phyloP scores from a whole-genome alignment of 2,113 vertebrate genomes.

The Colossoma macropomum region DNA sequence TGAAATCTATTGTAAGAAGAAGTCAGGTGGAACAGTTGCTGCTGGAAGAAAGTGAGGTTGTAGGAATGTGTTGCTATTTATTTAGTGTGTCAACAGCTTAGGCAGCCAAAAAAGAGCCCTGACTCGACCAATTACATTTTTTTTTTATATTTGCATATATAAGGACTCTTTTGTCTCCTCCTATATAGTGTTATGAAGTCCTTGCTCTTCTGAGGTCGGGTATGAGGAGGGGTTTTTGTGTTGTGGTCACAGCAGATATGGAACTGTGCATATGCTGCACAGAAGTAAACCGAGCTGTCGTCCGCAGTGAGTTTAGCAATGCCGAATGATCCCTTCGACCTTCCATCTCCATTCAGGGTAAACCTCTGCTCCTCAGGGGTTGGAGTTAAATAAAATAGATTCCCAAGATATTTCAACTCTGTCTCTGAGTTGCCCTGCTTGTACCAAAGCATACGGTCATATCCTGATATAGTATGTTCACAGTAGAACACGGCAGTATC shows the following conservation, averaged over 20 bases:
- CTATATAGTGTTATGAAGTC: background rate
- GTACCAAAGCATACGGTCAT: conserved; percentile 52
- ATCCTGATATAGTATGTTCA: background rate
- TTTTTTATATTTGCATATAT: background rate
- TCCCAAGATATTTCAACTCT: conserved; percentile 18
- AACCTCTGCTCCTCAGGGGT: conserved; percentile 12
- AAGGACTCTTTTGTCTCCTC: background rate
- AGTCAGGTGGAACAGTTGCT: no score
- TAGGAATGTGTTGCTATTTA: background rate
- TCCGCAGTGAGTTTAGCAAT: background rate
- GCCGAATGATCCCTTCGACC: background rate
- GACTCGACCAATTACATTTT: background rate
- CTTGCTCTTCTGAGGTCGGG: background rate
- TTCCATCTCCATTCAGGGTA: background rate
- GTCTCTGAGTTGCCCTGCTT: conserved; percentile 6
- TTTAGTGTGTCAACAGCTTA: background rate
- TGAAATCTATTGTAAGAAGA: background rate
- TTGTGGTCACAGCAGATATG: background rate
- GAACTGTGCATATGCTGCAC: conserved; percentile 21
- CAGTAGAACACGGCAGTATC: conserved; percentile 34
- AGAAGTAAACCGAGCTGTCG: conserved; percentile 29
- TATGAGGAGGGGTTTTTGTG: background rate
- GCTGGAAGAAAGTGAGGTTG: background rate
- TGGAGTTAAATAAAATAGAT: background rate
- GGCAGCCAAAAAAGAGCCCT: no score